phyloP scores from a whole-genome alignment of 2,888 invertebrate genomes.

The Isotomurus palustris region DNA sequence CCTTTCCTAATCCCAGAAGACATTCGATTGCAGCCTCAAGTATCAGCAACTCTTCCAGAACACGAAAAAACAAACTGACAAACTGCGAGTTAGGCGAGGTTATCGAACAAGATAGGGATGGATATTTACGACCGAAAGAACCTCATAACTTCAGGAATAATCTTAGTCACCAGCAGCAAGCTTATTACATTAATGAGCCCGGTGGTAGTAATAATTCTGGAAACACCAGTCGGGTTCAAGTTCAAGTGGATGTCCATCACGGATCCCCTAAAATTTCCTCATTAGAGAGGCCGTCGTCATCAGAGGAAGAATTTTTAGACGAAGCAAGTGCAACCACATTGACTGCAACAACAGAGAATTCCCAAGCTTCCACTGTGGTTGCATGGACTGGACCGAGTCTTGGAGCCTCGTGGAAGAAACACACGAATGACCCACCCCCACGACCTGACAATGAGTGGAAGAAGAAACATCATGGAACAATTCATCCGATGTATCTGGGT shows the following conservation, averaged over 20 bases:
- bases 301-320: too few species aligned
- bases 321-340: conserved; percentile 16
- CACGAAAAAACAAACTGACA: neutral
- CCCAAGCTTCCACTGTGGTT: conserved; percentile 8
- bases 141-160: conserved; percentile 33
- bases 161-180: too few species aligned
- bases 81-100: neutral
- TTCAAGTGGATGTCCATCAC: conserved; percentile 43
- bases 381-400: neutral
- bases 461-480: conserved; percentile 13
- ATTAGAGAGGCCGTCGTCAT: conserved; percentile 9
- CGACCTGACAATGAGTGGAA: conserved; percentile 5
- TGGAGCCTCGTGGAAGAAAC: conserved; percentile 1
- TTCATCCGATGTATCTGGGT: conserved; percentile 25
- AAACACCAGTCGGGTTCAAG: conserved; percentile 25
- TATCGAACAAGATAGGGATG: conserved; percentile 34
- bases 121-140: conserved; percentile 41
- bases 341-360: conserved; percentile 9
- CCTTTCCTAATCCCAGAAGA: conserved; percentile 42
- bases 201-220: neutral
- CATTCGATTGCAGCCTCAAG: conserved; percentile 34
- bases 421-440: too few species aligned
- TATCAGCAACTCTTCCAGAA: conserved; percentile 11
- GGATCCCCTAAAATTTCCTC: too few species aligned
- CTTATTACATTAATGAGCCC: conserved; percentile 34